Conservation (phyloP, 2,113 vertebrate species). For the Regulus satrapa region DNA sequence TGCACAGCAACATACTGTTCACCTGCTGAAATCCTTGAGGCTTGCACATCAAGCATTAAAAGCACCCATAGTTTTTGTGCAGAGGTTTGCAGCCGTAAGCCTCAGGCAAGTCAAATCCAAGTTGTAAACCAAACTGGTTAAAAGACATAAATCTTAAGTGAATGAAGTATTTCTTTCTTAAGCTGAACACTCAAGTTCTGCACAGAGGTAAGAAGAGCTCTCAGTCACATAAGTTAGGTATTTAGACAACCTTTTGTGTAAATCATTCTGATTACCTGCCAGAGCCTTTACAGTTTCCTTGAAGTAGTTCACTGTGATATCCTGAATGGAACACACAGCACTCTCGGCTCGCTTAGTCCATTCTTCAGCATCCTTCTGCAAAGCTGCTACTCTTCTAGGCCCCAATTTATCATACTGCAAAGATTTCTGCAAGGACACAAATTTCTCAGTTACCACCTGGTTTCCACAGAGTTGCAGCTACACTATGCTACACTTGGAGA, state of each 20-base stretch:
- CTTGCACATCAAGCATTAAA: not conserved
- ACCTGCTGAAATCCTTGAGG: not conserved
- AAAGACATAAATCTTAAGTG: not conserved
- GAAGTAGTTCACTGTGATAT: constrained; percentile 94
- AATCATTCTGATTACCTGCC: constrained; percentile 73
- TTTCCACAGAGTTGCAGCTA: not conserved
- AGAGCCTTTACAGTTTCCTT: constrained; percentile 86
- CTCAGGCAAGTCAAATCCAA: not conserved
- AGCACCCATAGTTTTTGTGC: not conserved
- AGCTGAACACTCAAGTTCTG: not conserved
- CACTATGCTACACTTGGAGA: not conserved
- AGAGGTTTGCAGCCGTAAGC: not conserved
- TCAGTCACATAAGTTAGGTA: not conserved
- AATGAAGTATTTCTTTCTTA: not conserved
- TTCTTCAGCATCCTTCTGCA: constrained; percentile 86
- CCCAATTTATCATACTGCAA: constrained; percentile 86
- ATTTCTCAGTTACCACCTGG: not conserved
- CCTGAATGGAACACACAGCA: constrained; percentile 88
- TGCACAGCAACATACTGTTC: not conserved
- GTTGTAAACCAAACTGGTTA: not conserved
- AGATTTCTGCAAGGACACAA: constrained; percentile 78
- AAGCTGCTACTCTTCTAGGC: constrained; percentile 82
- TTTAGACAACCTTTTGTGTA: not conserved
- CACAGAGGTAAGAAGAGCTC: not conserved
- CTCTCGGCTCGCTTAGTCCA: constrained; percentile 83